Conservation (phyloP, 2,113 vertebrate genomes). For the Limnothrissa miodon region DNA sequence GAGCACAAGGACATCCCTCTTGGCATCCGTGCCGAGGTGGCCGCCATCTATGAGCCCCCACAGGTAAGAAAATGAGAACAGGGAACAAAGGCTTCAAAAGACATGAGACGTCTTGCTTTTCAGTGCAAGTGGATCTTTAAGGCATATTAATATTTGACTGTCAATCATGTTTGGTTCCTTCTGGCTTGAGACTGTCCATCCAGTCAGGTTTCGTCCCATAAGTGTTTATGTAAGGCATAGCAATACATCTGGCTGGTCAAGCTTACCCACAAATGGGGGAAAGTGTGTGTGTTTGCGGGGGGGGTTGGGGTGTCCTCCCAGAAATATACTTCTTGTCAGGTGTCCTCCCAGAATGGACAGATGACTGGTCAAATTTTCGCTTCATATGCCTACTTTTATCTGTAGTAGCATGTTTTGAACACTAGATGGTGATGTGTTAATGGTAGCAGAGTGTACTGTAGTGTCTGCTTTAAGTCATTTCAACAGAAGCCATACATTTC, state of each 20-base stretch:
- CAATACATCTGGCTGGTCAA: too few relatives aligned
- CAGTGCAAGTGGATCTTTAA: background rate
- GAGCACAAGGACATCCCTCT: conserved; percentile 98
- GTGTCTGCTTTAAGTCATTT: background rate
- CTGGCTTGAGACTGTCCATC: too few relatives aligned
- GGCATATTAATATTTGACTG: background rate
- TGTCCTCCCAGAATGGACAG: too few relatives aligned
- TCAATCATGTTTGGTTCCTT: too few relatives aligned
- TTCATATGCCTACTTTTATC: too few relatives aligned
- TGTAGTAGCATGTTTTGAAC: background rate
- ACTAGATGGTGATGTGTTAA: background rate
- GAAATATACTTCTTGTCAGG: too few relatives aligned
- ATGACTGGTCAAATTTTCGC: too few relatives aligned
- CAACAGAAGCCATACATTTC: background rate
- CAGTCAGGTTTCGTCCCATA: too few relatives aligned
- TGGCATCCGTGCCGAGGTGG: conserved; percentile 92
- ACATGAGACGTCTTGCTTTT: background rate
- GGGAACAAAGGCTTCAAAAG: background rate
- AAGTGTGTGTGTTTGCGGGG: too few relatives aligned
- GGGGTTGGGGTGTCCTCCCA: too few relatives aligned
- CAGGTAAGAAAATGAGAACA: conserved; percentile 75
- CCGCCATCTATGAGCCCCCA: conserved; percentile 95
- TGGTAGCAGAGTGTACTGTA: background rate
- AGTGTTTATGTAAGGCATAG: too few relatives aligned
- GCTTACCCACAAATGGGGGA: too few relatives aligned